Evolutionary conservation across 2,797 vertebrate genomes (phyloP).

Genomic region (Enteromius unitaeniatus): DNA sequence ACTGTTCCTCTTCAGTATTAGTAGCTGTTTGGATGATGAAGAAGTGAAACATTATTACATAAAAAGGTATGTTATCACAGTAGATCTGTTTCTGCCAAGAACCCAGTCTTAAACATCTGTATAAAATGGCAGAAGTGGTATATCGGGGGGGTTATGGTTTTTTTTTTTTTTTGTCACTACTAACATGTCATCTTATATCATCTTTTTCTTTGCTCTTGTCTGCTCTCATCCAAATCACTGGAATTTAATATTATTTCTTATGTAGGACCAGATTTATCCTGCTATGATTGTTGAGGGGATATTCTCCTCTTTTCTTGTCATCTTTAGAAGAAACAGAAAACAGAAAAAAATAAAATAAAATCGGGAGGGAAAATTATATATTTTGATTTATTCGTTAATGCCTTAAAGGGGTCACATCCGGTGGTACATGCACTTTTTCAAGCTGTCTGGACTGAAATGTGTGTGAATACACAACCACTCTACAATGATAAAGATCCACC

Average conservation of each 20-base stretch:
- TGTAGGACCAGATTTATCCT: background rate
- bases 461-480: no score
- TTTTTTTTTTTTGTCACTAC: background rate
- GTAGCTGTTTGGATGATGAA: background rate
- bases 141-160: background rate
- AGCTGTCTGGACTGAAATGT: no score
- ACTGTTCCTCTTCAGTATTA: background rate
- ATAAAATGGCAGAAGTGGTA: background rate
- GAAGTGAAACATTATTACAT: background rate
- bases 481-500: no score
- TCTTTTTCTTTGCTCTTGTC: conserved; percentile 12
- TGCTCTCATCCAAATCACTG: background rate
- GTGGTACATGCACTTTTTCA: no score
- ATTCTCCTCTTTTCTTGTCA: background rate
- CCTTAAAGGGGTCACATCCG: no score
- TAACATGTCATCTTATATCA: background rate
- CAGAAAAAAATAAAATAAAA: background rate
- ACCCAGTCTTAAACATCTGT: background rate
- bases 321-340: background rate
- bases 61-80: background rate
- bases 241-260: background rate
- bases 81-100: background rate
- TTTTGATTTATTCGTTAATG: no score
- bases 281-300: background rate
- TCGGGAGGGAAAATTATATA: background rate